phyloP scores from a whole-genome alignment of 2,888 invertebrate species.

The Plebejus anna region DNA sequence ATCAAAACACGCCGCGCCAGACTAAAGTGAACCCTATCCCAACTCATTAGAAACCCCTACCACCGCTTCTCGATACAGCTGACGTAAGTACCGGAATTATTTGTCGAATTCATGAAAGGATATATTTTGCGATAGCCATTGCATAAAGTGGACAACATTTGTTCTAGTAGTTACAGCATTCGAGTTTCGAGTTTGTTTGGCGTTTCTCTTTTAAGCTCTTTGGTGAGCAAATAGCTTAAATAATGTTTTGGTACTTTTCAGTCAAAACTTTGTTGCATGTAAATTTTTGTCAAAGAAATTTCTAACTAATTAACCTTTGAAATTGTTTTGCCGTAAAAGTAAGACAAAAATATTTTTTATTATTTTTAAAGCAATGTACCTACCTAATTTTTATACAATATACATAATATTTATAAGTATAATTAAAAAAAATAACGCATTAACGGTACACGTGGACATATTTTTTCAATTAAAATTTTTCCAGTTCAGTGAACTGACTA shows the following conservation, averaged over 20 bases:
- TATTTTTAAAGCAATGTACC: no score
- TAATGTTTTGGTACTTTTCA: constrained; percentile 18
- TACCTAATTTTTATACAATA: no score
- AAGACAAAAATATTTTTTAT: background rate
- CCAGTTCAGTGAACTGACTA: background rate
- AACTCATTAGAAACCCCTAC: constrained; percentile 26
- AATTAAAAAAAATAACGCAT: background rate
- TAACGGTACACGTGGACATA: background rate
- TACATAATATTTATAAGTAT: no score
- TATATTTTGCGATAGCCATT: constrained; percentile 41
- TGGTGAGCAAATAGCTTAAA: constrained; percentile 20
- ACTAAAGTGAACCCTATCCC: constrained; percentile 32
- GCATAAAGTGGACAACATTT: constrained; percentile 43
- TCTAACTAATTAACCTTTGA: background rate
- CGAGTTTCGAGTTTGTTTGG: constrained; percentile 35
- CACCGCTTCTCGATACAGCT: constrained; percentile 25
- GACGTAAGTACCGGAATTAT: constrained; percentile 43
- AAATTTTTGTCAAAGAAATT: background rate
- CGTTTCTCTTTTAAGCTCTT: constrained; percentile 32
- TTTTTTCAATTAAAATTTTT: background rate
- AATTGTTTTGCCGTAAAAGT: background rate
- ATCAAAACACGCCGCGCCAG: constrained; percentile 27
- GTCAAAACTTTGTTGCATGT: background rate
- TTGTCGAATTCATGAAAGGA: constrained; percentile 46
- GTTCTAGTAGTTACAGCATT: constrained; percentile 40